Evolutionary conservation across 2,113 vertebrate species (phyloP), one percentile per base, ranked within the genome.

Genomic region (Sebastes fasciatus): DNA sequence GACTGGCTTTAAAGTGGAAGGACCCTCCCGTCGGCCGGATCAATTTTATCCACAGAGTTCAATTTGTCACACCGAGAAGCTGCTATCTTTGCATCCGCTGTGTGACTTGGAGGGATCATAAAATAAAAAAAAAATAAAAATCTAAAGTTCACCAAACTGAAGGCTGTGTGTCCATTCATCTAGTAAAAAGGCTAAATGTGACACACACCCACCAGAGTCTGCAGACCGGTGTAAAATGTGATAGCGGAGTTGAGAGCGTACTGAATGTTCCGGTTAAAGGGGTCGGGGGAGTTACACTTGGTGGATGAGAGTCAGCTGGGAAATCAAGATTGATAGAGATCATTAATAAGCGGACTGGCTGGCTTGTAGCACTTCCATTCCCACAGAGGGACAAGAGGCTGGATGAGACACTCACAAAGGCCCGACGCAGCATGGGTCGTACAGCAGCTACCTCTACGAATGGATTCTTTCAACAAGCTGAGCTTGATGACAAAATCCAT

Each of bases 301-400:
- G 63, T 65, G 64, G 81, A 78, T 74, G 72, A 88, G 75, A 85
- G 82, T 87, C 89, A 83, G 84, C 80, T 77, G 86, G 86, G 91
- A 91, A 91, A 92, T 92, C 90, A 83, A 87, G 88, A 89, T 74
- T 82, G 90, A 93, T 89, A 94, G 84, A 77, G 74, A 91, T 94
- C 91, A 91, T 91, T 93, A 94, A 91, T 90, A 93, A 86, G 74
- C 60, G 89, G 48, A 91, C 85, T 79, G 88, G 81, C 79, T 91
- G 77, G 66, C 79, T 84, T 86, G 77, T 67, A 86, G 58, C 26
- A 48, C 40, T 78, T 75, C 51, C 45, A 65, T 82, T 82, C 68
- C 77, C 85, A 82, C 62, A 70, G 58, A 63, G 82, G 80, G 77
- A 63, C 54, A 84, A 64, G 40, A 69, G 54, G 43, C 63, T 6